Conservation (phyloP, 2,113 vertebrate species). For the Pipra filicauda region DNA sequence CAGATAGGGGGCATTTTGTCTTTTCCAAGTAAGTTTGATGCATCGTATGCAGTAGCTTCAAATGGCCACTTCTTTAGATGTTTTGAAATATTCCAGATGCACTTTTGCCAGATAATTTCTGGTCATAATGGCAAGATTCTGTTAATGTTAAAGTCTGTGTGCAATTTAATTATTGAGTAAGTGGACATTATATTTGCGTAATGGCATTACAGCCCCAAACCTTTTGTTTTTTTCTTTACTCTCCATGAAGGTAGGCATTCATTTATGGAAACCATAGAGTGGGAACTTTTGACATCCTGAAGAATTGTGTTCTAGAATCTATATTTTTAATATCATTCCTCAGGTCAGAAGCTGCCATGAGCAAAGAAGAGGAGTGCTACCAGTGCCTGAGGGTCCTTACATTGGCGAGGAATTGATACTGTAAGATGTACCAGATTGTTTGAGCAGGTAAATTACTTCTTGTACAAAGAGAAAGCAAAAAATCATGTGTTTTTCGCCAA, state of each 20-base stretch:
- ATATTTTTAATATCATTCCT: not conserved
- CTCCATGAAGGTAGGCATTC: not conserved
- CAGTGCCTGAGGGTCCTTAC: not conserved
- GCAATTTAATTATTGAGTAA: not conserved
- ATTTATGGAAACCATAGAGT: not conserved
- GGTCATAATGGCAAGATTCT: not conserved
- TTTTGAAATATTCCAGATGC: not conserved
- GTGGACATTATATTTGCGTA: not conserved
- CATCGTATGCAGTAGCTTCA: not conserved
- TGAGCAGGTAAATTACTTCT: not conserved
- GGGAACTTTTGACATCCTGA: not conserved
- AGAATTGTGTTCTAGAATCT: not conserved
- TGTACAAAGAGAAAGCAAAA: not conserved
- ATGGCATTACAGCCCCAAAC: not conserved
- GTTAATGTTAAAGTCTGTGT: not conserved
- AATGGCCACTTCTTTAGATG: not conserved
- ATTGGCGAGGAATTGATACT: not conserved
- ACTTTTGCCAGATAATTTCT: not conserved
- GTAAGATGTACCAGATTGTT: not conserved
- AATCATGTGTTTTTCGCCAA: not conserved
- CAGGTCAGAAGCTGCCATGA: not conserved
- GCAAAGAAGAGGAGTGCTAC: not conserved
- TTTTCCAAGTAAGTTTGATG: not conserved
- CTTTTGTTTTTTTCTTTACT: not conserved
- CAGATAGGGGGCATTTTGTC: not conserved